These are phyloP conservation scores for Berghia stephanieae DNA, from an alignment of 1,140 invertebrate species.

Conservation along the genomic window DNA sequence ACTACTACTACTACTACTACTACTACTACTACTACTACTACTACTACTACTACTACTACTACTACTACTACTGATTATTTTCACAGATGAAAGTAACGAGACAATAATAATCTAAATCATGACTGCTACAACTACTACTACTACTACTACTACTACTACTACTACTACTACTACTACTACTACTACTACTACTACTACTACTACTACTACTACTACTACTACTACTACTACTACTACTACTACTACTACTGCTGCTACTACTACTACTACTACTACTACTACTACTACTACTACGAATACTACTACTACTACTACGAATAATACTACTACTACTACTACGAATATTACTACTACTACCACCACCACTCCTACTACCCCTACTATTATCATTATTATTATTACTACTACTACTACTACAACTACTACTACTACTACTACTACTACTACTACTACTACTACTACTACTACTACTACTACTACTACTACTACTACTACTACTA, in stretches of 20 bases:
- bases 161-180: conserved; percentile 2
- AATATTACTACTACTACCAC: too few species aligned
- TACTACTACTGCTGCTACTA: conserved; percentile 2
- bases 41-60: not conserved
- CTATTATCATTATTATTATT: conserved; percentile 4
- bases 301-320: too few species aligned
- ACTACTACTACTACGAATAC: too few species aligned
- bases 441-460: conserved; percentile 1
- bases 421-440: conserved; percentile 2
- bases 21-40: not conserved
- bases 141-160: conserved; percentile 2
- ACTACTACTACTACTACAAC: not conserved
- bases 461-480: conserved; percentile 1
- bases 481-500: conserved; percentile 2
- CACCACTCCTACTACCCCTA: too few species aligned
- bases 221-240: too few species aligned
- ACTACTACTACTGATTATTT: not conserved
- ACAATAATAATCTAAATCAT: not conserved
- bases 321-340: too few species aligned
- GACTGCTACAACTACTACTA: conserved; percentile 1
- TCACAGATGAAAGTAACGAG: not conserved
- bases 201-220: not conserved
- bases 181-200: not conserved
- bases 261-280: conserved; percentile 1
- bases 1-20: not conserved